Base-by-base conservation (phyloP, 1,140 invertebrate species). In the Drosophila pandora region DNA sequence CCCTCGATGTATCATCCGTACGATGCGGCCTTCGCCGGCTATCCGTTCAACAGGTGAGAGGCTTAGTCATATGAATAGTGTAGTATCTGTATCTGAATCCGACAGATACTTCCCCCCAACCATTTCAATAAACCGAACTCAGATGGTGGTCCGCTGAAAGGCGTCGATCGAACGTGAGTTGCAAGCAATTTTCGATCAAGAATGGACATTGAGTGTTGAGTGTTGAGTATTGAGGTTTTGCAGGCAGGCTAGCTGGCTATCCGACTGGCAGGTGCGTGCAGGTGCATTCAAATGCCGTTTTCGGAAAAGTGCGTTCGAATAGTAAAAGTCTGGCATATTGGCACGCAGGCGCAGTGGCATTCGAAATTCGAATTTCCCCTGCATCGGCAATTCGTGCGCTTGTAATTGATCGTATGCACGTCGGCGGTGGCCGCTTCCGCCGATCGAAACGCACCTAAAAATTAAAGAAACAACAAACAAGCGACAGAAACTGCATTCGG, bases 31-130 rank as follows among this genome's bases (percentile, higher is more conserved):
- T 96, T 97, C 78, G 96, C 96, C 47, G 96, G 95, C 77, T 98
- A 98, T 93, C 96, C 96, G 65, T 97, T 97, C 93, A 97, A 97
- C 92, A 97, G 97, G 97, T 97, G 93, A 97, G 95, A 54, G 34
- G 34, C 34, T 58, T 54, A 45, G 48, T 72, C 53, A 52, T 56
- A 41, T 7, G 4, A 49, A 49, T 5, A 52, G 57, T 64, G 2
- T 22, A 10, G 17, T 28, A 50, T 28, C 23, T 50, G 56, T 58
- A 25, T 53, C 30, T 22, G 50, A 53, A 45, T 57, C 60, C 28
- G 63, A 67, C 48, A 62, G 59, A 67, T 64, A 67, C 47, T 62
- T 37, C 64, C 64, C 64, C 59, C 32, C 5, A 13, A 43, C 10
- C 13, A 61, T 28, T 8, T 10, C 56, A 21, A 37, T 25, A 12